Base-by-base conservation (phyloP, 1,140 invertebrate species). In the Marisa cornuarietis region DNA sequence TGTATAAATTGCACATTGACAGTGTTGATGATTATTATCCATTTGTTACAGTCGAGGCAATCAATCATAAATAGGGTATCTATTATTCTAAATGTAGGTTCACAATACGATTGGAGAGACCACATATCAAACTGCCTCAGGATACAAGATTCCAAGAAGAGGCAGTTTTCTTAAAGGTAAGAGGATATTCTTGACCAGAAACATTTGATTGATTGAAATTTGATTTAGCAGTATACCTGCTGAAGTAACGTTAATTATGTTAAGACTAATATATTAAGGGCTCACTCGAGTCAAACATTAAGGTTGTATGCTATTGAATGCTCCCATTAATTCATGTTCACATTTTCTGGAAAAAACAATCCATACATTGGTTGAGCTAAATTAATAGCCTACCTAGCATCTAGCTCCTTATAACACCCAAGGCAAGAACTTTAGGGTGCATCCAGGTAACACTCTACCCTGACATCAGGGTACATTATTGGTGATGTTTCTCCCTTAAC, bases 81-180 rank as follows among this genome's bases (percentile, higher is more conserved):
- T 1, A n/a, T 9, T 62, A 13, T 58, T 84, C 91, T 20, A 91
- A 88, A 86, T 87, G 78, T 31, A 85, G 85, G 54, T 82, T 86
- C 74, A 82, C 76, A 22, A 49, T 87, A 2, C 76, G 83, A n/a
- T 61, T 87, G 26, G 84, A 85, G 62, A 84, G 85, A 65, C 73
- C 76, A 31, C 72, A 82, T 54, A 62, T 69, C 18, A 83, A 82
- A 61, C 79, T 71, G 5, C n/a, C 76, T 52, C 74, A 71, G 52
- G 85, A 86, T n/a, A 4, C 79, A n/a, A 85, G 82, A 76, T 82
- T 82, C 69, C 78, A 78, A 22, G 86, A 87, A 68, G 85, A 87
- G 18, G 49, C 74, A n/a, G 51, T 85, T n/a, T 71, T 20, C 61
- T 24, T 80, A 26, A 83, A 81, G 73, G 81, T 78, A 61, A 66